Evolutionary conservation across 2,888 invertebrate genomes (phyloP).

Genomic region (Timema podura): DNA sequence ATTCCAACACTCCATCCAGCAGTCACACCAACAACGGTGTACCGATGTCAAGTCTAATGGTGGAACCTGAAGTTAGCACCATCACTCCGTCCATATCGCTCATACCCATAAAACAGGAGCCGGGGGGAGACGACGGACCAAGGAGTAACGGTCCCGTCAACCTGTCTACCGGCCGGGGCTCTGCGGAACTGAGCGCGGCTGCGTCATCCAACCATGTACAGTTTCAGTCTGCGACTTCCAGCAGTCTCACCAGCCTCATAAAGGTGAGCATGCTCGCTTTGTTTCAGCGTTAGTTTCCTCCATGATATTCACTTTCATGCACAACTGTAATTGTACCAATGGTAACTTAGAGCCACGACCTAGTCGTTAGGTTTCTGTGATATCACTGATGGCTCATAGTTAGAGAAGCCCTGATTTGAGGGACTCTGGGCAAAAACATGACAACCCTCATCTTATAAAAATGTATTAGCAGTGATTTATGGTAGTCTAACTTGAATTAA

Average conservation of each 20-base stretch:
- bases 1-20: conserved; percentile 68
- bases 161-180: conserved; percentile 39
- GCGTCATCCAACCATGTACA: conserved; percentile 33
- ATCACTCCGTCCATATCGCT: conserved; percentile 83
- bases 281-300: too few relatives aligned
- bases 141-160: conserved; percentile 44
- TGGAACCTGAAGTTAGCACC: conserved; percentile 43
- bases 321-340: too few relatives aligned
- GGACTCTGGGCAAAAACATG: too few relatives aligned
- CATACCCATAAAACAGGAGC: conserved; percentile 74
- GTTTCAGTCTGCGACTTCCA: conserved; percentile 57
- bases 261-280: conserved; percentile 50
- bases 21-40: conserved; percentile 42
- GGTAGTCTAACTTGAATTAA: too few relatives aligned
- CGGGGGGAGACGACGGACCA: conserved; percentile 38
- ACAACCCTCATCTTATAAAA: too few relatives aligned
- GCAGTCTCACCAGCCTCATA: conserved; percentile 71
- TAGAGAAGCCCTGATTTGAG: too few relatives aligned
- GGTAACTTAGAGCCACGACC: too few relatives aligned
- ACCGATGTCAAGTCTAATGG: neutral
- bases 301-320: too few relatives aligned
- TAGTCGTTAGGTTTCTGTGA: too few relatives aligned
- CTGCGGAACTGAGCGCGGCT: conserved; percentile 33
- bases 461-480: too few relatives aligned
- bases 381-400: too few relatives aligned